A percentile compares a stretch with the other conserved stretches of the same genome.
Evolutionary conservation across 2,113 vertebrate genomes (phyloP).

Genomic region (Panthera uncia): DNA sequence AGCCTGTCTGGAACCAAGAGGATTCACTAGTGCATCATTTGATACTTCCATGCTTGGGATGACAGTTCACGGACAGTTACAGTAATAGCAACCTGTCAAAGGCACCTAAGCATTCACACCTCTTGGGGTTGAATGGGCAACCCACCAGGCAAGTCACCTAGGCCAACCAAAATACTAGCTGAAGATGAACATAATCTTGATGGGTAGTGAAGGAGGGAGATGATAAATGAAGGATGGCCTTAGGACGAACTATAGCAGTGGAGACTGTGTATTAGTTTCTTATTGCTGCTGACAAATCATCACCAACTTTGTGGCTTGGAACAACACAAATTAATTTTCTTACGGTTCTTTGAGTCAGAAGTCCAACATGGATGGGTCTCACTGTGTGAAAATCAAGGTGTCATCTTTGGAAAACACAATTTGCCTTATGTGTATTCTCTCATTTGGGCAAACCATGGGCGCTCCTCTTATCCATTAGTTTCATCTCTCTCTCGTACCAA

Average conservation of each 20-base stretch:
- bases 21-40: background rate
- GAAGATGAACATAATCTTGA: background rate
- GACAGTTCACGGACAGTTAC: background rate
- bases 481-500: background rate
- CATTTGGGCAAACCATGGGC: background rate
- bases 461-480: background rate
- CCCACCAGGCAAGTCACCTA: background rate
- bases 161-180: background rate
- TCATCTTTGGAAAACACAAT: background rate
- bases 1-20: background rate
- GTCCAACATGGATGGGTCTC: background rate
- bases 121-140: background rate
- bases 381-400: background rate
- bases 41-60: background rate
- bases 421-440: background rate
- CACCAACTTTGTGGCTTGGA: background rate
- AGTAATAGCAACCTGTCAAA: background rate
- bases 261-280: background rate
- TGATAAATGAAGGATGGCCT: background rate
- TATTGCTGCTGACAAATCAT: background rate
- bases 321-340: background rate
- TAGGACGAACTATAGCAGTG: background rate
- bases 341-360: background rate
- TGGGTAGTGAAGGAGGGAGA: background rate
- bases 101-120: background rate